Conservation (phyloP, 2,888 invertebrate genomes). For the Campoplex nolae region DNA sequence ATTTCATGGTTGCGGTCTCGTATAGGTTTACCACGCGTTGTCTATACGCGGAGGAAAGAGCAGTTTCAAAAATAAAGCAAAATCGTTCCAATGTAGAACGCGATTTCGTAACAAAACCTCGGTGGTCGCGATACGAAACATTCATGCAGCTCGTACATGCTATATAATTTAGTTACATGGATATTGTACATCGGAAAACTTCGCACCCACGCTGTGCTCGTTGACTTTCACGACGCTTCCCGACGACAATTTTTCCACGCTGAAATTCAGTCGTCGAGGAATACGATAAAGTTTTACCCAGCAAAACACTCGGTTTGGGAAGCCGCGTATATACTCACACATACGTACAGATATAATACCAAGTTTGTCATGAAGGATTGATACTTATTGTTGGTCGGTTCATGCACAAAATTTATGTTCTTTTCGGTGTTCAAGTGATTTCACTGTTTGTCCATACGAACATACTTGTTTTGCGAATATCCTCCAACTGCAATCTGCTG, state of each 20-base stretch:
- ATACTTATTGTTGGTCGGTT: constrained; percentile 70
- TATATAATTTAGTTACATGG: constrained; percentile 42
- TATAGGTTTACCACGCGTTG: constrained; percentile 19
- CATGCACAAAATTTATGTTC: constrained; percentile 63
- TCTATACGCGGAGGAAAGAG: neutral
- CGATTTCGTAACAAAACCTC: constrained; percentile 27
- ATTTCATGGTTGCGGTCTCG: constrained; percentile 75
- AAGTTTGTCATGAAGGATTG: constrained; percentile 63
- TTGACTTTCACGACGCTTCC: constrained; percentile 56
- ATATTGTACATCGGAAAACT: constrained; percentile 41
- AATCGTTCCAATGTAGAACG: constrained; percentile 2
- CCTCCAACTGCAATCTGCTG: neutral
- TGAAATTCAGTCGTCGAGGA: constrained; percentile 20
- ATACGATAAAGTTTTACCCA: constrained; percentile 54
- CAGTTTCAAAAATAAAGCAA: constrained; percentile 25
- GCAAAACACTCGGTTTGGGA: constrained; percentile 62
- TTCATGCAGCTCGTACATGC: constrained; percentile 6
- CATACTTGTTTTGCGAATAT: constrained; percentile 33
- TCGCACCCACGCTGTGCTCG: constrained; percentile 47
- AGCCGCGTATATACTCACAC: neutral
- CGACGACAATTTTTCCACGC: constrained; percentile 47
- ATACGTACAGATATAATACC: constrained; percentile 3
- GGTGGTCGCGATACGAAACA: constrained; percentile 4
- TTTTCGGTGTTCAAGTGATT: constrained; percentile 48
- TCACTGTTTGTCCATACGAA: constrained; percentile 51